Evolutionary conservation across 1,140 invertebrate species (phyloP).

Genomic region (Drosophila nigrodunni): DNA sequence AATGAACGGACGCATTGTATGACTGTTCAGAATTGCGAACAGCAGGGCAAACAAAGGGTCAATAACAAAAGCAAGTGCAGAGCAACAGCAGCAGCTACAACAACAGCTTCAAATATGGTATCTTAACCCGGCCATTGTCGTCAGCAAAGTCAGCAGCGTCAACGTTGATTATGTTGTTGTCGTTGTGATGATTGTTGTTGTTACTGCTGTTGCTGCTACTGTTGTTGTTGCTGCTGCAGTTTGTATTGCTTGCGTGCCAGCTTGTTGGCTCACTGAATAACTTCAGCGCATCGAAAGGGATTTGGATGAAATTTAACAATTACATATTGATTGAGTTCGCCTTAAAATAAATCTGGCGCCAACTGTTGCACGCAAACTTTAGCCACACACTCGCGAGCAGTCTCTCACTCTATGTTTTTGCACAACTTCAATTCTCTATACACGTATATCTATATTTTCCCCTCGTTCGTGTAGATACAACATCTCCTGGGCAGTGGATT

Average conservation of each 20-base stretch:
- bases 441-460: not conserved
- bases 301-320: slow-evolving; percentile 76
- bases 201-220: not conserved
- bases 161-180: slow-evolving; percentile 71
- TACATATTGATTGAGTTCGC: slow-evolving; percentile 70
- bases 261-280: slow-evolving; percentile 12
- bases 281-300: slow-evolving; percentile 27
- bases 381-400: slow-evolving; percentile 10
- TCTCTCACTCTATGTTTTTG: not conserved
- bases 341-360: slow-evolving; percentile 59
- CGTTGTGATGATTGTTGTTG: slow-evolving; percentile 24
- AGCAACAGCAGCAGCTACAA: slow-evolving; percentile 14
- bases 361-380: slow-evolving; percentile 73
- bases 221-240: slow-evolving; percentile 41
- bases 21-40: slow-evolving; percentile 26
- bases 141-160: slow-evolving; percentile 30
- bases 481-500: slow-evolving; percentile 88
- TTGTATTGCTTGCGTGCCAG: slow-evolving; percentile 32
- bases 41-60: slow-evolving; percentile 69
- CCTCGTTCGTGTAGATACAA: slow-evolving; percentile 85
- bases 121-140: slow-evolving; percentile 67
- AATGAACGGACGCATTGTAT: slow-evolving; percentile 69
- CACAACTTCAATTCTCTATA: not conserved
- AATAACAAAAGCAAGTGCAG: slow-evolving; percentile 60
- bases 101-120: slow-evolving; percentile 43